Conservation (phyloP, 2,113 vertebrate genomes). For the Oreotrochilus melanogaster region DNA sequence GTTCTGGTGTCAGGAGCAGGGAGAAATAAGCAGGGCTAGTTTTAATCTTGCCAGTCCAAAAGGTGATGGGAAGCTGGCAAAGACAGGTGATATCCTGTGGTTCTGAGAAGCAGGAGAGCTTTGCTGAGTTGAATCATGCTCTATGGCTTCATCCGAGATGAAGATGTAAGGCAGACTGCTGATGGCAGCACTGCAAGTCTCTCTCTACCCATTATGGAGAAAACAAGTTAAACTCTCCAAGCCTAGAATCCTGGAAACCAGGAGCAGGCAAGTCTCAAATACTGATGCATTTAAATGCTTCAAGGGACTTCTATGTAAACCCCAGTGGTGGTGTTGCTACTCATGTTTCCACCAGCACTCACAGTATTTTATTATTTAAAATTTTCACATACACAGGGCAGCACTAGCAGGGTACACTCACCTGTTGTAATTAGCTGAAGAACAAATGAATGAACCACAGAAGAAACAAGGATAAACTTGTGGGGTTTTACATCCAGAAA, state of each 20-base stretch:
- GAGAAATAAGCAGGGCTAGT: not conserved
- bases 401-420: not conserved
- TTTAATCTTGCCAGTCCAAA: not conserved
- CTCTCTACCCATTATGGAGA: not conserved
- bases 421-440: not conserved
- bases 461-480: not conserved
- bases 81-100: too few species aligned
- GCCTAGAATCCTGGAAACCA: not conserved
- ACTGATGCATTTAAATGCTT: not conserved
- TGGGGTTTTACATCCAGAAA: not conserved
- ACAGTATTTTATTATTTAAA: not conserved
- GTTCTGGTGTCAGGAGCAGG: not conserved
- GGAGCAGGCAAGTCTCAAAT: not conserved
- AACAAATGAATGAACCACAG: not conserved
- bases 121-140: not conserved
- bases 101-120: not conserved
- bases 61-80: accelerated
- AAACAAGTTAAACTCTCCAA: not conserved
- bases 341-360: not conserved
- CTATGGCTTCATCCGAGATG: not conserved
- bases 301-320: not conserved
- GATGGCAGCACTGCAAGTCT: not conserved
- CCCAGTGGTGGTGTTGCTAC: not conserved
- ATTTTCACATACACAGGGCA: not conserved
- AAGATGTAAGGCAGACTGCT: not conserved